Evolutionary conservation across 2,888 invertebrate genomes (phyloP), one percentile per base, ranked within the genome.

Genomic region (Actias luna): DNA sequence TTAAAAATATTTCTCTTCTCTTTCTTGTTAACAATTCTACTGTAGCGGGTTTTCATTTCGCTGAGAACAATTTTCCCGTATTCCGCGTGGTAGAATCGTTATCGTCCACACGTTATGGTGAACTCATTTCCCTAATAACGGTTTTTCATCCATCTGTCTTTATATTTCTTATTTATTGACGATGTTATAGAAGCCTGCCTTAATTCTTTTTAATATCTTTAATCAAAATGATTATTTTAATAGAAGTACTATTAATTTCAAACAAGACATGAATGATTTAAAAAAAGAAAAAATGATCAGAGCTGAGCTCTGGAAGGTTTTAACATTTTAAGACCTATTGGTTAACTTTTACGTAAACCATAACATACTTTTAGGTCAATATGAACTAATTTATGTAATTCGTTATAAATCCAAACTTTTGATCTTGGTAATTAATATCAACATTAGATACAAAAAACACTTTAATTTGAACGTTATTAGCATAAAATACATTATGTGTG

Each of bases 51-150:
- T 87, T 88, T 88, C 83, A 88, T 90, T 87, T 88, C 76, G 83
- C 84, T 89, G 89, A 88, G 90, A 90, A 85, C 88, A 90, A 88
- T 91, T 90, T 89, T 90, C 88, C 80, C 85, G 16, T 82, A 86
- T 89, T 89, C 83, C 82, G 85, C 83, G 85, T 84, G 83, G 87
- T 85, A 85, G 82, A 91, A 89, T 88, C 87, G 89, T 88, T 90
- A 89, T 89, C 85, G 85, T 85, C 82, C 82, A 81, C 80, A 78
- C 78, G 80, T 76, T 83, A 85, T 77, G 81, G 83, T 82, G 76
- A 84, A 82, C 87, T 89, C 87, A 87, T 89, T 89, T 85, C 84
- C n/a, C 87, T 92, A 91, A 92, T 92, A 87, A 88, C 83, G 78
- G 81, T 78, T 84, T 92, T 83, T 91, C 91, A 90, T 92, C 90